These are phyloP conservation scores for Vanessa atalanta DNA, from an alignment of 1,140 invertebrate species.

Conservation along the genomic window DNA sequence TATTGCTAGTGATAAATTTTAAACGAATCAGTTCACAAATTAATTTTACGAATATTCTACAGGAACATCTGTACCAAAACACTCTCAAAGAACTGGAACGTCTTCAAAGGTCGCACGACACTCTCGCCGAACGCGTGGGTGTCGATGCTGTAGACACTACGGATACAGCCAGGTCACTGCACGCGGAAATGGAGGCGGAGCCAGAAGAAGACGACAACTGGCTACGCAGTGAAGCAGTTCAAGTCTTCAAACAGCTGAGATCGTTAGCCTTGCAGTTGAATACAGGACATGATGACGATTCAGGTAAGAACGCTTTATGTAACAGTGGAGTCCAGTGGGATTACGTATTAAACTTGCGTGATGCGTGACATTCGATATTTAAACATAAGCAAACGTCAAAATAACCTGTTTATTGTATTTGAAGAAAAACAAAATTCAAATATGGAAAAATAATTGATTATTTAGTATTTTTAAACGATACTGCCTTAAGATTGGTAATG, in stretches of 20 bases:
- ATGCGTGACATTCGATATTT: too few relatives aligned
- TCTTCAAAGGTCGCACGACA: conserved; percentile 83
- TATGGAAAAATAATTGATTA: too few relatives aligned
- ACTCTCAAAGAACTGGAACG: conserved; percentile 83
- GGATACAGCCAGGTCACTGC: conserved; percentile 81
- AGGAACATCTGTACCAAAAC: conserved; percentile 82
- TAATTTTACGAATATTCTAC: conserved; percentile 9
- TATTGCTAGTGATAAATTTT: too few relatives aligned
- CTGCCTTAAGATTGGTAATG: too few relatives aligned
- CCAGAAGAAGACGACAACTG: conserved; percentile 83
- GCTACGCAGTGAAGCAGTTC: conserved; percentile 83
- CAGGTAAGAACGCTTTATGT: conserved; percentile 55
- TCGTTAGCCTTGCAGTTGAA: conserved; percentile 86
- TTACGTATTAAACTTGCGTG: too few relatives aligned
- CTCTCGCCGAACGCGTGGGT: conserved; percentile 83
- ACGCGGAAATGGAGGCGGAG: conserved; percentile 89
- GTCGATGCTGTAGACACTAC: conserved; percentile 62
- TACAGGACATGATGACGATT: conserved; percentile 86
- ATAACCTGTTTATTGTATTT: too few relatives aligned
- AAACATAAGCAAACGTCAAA: too few relatives aligned
- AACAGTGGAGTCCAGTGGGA: neutral
- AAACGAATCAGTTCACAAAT: too few relatives aligned
- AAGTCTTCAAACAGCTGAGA: conserved; percentile 85
- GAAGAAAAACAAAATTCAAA: too few relatives aligned
- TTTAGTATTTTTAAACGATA: too few relatives aligned